phyloP scores from a whole-genome alignment of 1,140 invertebrate genomes.

The Bombus cullumanus region DNA sequence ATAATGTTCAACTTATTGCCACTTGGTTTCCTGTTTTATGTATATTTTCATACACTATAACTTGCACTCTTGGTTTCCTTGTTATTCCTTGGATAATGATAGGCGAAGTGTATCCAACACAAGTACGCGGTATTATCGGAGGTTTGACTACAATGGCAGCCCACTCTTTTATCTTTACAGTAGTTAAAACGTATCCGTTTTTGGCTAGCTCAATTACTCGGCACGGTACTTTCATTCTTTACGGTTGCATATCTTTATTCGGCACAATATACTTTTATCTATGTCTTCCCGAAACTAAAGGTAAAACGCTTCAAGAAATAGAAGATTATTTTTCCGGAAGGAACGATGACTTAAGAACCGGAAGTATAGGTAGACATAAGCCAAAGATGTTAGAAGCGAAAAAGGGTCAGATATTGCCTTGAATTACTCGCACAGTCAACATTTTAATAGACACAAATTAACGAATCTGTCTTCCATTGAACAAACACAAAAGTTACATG shows the following conservation, averaged over 20 bases:
- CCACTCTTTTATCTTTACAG: slow-evolving; percentile 86
- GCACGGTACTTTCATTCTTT: slow-evolving; percentile 86
- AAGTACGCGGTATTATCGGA: slow-evolving; percentile 87
- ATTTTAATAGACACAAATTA: not conserved
- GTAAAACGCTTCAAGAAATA: slow-evolving; percentile 90
- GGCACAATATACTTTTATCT: slow-evolving; percentile 85
- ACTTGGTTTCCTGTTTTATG: slow-evolving; percentile 86
- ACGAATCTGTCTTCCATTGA: slow-evolving; percentile 43
- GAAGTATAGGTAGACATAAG: slow-evolving; percentile 60
- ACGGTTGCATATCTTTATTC: slow-evolving; percentile 85
- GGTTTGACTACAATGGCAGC: slow-evolving; percentile 87
- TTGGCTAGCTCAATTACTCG: slow-evolving; percentile 82
- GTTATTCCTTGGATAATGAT: slow-evolving; percentile 90
- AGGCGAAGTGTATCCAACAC: slow-evolving; percentile 87
- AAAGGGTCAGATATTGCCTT: slow-evolving; percentile 77
- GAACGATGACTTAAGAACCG: slow-evolving; percentile 77
- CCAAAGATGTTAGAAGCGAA: slow-evolving; percentile 70
- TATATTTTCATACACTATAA: slow-evolving; percentile 86
- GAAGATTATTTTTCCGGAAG: slow-evolving; percentile 87
- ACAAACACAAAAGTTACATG: not conserved
- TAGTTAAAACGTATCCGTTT: slow-evolving; percentile 87
- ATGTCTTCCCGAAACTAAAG: slow-evolving; percentile 92
- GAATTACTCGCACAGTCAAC: not conserved
- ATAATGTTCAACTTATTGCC: slow-evolving; percentile 72
- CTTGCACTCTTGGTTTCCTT: slow-evolving; percentile 87